Conservation (phyloP, 2,797 vertebrate genomes). For the Avahi laniger region DNA sequence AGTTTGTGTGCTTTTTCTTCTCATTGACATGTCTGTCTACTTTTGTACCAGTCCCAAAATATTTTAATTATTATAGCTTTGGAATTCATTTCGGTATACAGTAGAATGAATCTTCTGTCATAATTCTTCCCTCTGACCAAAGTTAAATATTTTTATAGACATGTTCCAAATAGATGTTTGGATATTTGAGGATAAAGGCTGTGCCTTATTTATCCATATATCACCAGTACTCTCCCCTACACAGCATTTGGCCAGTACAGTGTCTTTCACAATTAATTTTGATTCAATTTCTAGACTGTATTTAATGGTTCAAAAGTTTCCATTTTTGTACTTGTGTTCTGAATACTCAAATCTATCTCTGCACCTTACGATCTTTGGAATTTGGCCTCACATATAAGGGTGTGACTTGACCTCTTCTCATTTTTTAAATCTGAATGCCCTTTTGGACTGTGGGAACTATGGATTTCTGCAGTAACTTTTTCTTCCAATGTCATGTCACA, state of each 20-base stretch:
- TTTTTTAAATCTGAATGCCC: not conserved
- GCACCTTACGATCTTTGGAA: not conserved
- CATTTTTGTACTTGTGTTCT: not conserved
- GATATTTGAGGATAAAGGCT: not conserved
- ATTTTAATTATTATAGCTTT: not conserved
- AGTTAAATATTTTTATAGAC: not conserved
- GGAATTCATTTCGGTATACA: not conserved
- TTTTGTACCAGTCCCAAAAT: not conserved
- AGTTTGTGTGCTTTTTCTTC: not conserved
- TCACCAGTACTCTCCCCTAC: not conserved
- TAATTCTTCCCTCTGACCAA: not conserved
- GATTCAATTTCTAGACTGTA: not conserved
- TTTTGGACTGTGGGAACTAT: not conserved
- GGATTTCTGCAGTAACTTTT: not conserved
- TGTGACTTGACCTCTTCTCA: not conserved
- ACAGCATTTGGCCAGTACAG: not conserved
- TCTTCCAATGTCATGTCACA: not conserved
- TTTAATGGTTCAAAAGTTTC: not conserved
- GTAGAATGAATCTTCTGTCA: not conserved
- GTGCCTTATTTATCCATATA: not conserved
- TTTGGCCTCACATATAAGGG: not conserved
- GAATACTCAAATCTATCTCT: not conserved
- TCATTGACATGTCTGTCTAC: not conserved
- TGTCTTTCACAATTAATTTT: not conserved
- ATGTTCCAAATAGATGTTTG: not conserved